Conservation (phyloP, 2,797 vertebrate species). For the Gallinago stenura region DNA sequence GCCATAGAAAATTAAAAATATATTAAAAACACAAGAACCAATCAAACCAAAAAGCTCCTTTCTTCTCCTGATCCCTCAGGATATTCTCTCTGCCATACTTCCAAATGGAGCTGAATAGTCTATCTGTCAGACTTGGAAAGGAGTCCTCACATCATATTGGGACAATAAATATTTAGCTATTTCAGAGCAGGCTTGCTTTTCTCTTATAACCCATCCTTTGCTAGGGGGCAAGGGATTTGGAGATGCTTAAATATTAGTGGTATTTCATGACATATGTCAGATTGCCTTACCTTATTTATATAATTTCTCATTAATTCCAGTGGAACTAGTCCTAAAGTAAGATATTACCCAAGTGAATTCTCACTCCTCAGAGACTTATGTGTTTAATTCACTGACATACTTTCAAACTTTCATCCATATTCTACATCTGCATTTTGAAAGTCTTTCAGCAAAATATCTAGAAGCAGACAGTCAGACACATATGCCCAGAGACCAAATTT, state of each 20-base stretch:
- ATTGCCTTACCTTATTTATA: not conserved
- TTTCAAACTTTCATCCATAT: slow-evolving; percentile 19
- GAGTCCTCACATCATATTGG: not conserved
- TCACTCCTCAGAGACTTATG: not conserved
- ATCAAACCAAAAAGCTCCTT: not conserved
- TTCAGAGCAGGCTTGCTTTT: not conserved
- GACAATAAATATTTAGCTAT: not conserved
- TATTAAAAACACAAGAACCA: not conserved
- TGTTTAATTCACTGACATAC: not conserved
- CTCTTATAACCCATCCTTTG: not conserved
- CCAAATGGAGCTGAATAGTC: not conserved
- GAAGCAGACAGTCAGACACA: not conserved
- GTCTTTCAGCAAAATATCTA: not conserved
- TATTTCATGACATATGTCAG: not conserved
- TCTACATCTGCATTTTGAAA: not conserved
- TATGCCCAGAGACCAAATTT: not conserved
- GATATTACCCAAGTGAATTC: not conserved
- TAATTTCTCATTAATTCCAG: slow-evolving; percentile 35
- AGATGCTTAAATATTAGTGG: not conserved
- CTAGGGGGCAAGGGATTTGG: not conserved
- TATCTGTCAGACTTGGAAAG: not conserved
- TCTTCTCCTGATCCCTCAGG: not conserved
- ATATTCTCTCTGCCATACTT: not conserved
- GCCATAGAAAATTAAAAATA: slow-evolving; percentile 32
- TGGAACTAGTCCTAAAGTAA: slow-evolving; percentile 1